These are phyloP conservation scores for Corapipo altera DNA, from an alignment of 2,113 vertebrate species.

Conservation along the genomic window DNA sequence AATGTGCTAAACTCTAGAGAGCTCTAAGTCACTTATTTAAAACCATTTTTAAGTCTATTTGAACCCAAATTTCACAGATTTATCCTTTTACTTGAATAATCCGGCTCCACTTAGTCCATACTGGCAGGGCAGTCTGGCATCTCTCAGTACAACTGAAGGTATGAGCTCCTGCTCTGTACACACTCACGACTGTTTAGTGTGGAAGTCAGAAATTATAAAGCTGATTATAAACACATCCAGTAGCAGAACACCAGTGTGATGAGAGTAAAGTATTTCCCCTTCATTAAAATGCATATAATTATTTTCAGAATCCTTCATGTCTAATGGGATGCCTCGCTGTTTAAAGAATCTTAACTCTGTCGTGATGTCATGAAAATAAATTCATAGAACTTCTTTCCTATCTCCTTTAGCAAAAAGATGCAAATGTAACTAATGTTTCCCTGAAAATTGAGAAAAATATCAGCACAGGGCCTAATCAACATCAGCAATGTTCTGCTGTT, in stretches of 20 bases:
- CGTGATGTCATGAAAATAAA: conserved; percentile 47
- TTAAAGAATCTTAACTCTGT: conserved; percentile 14
- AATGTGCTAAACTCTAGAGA: not conserved
- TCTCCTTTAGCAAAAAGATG: conserved; percentile 37
- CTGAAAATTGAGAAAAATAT: conserved; percentile 39
- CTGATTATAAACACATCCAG: not conserved
- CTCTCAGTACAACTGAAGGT: not conserved
- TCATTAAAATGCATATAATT: conserved; percentile 46
- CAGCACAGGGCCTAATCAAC: conserved; percentile 1
- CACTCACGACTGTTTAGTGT: not conserved
- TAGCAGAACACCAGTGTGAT: not conserved
- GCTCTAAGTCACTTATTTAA: not conserved
- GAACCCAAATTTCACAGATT: not conserved
- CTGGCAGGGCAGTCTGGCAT: not conserved
- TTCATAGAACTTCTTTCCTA: conserved; percentile 10
- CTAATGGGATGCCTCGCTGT: conserved; percentile 39
- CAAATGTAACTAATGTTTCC: conserved; percentile 49
- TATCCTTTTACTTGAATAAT: not conserved
- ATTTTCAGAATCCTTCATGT: conserved; percentile 14
- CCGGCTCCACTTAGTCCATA: not conserved
- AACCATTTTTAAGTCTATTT: not conserved
- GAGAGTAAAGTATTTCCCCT: not conserved
- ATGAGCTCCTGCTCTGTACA: not conserved
- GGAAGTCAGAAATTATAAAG: not conserved
- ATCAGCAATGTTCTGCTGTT: not conserved